These are phyloP conservation scores for Homarus americanus DNA, from an alignment of 1,140 invertebrate genomes.

Conservation along the genomic window DNA sequence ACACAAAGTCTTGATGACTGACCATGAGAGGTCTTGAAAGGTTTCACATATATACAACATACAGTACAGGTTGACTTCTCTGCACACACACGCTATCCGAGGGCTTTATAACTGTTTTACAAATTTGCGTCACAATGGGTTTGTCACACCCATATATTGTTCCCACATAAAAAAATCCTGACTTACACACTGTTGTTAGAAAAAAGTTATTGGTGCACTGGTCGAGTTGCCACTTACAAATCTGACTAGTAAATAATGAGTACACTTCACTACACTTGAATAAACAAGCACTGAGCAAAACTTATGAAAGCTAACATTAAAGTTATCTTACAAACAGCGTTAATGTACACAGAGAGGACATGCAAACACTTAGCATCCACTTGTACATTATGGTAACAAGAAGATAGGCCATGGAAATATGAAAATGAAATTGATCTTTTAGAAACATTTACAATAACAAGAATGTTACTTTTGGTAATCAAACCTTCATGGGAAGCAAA, in stretches of 20 bases:
- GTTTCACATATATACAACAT: too few relatives aligned
- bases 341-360: neutral
- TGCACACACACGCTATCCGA: too few relatives aligned
- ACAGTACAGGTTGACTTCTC: too few relatives aligned
- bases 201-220: neutral
- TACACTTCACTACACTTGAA: neutral
- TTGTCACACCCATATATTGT: neutral
- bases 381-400: neutral
- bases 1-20: too few relatives aligned
- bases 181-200: too few relatives aligned
- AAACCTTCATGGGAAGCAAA: too few relatives aligned
- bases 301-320: neutral
- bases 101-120: too few relatives aligned
- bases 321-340: neutral
- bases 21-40: too few relatives aligned
- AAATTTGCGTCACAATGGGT: too few relatives aligned
- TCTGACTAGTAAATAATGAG: neutral
- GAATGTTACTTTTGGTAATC: too few relatives aligned
- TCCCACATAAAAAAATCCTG: neutral
- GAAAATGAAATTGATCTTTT: too few relatives aligned
- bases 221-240: neutral
- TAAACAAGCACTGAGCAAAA: neutral
- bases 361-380: neutral
- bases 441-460: too few relatives aligned
- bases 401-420: neutral